Conservation (phyloP, 2,888 invertebrate species). For the Parnassius apollo region DNA sequence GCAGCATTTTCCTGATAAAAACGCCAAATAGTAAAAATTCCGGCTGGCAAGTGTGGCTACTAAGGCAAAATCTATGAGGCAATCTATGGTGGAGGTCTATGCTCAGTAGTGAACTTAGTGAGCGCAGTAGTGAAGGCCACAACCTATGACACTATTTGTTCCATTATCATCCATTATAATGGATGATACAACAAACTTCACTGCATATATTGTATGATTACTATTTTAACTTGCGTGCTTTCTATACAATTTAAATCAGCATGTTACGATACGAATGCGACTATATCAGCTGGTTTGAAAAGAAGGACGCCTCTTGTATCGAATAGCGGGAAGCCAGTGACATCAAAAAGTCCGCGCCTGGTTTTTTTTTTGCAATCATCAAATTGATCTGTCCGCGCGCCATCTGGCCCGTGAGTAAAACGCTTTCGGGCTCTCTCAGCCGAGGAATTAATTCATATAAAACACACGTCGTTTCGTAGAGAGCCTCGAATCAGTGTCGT, state of each 20-base stretch:
- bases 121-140: too few relatives aligned
- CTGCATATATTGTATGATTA: too few relatives aligned
- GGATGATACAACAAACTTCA: too few relatives aligned
- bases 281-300: conserved; percentile 37
- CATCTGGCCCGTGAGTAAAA: conserved; percentile 79
- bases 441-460: conserved; percentile 80
- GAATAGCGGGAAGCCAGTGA: conserved; percentile 44
- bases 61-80: too few relatives aligned
- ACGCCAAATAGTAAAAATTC: too few relatives aligned
- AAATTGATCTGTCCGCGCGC: conserved; percentile 79
- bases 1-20: too few relatives aligned
- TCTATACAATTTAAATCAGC: conserved; percentile 8
- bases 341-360: conserved; percentile 69
- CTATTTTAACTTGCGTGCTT: background rate
- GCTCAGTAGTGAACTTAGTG: too few relatives aligned
- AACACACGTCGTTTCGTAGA: conserved; percentile 60
- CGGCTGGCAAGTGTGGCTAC: too few relatives aligned
- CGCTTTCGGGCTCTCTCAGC: conserved; percentile 71
- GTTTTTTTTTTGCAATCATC: conserved; percentile 79
- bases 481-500: conserved; percentile 41
- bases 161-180: too few relatives aligned
- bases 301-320: conserved; percentile 43
- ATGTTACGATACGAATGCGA: conserved; percentile 16
- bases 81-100: too few relatives aligned
- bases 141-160: too few relatives aligned